These are phyloP conservation scores for Phengaris alcon DNA, from an alignment of 2,888 invertebrate species.

Conservation along the genomic window DNA sequence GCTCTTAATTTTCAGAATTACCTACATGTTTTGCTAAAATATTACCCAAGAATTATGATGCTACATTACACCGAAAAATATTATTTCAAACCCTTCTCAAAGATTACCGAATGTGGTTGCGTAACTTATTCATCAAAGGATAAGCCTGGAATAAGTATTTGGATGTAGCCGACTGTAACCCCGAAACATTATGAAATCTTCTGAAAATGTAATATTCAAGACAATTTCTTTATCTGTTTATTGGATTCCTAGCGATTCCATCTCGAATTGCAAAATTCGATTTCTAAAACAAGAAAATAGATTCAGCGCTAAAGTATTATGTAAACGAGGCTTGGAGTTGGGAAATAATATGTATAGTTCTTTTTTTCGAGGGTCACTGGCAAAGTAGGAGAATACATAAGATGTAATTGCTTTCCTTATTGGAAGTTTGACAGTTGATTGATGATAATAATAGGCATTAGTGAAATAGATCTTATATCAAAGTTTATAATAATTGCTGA, in stretches of 20 bases:
- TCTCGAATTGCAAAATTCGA: neutral
- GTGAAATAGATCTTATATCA: no score
- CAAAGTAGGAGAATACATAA: no score
- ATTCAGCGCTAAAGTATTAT: neutral
- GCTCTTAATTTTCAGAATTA: no score
- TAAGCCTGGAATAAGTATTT: slow-evolving; percentile 13
- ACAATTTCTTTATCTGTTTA: neutral
- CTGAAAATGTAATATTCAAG: neutral
- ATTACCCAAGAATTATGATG: neutral
- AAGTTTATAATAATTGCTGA: no score
- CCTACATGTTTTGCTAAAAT: neutral
- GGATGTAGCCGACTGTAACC: neutral
- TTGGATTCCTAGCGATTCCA: neutral
- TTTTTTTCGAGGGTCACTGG: no score
- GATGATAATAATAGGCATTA: no score
- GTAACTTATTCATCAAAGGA: slow-evolving; percentile 24
- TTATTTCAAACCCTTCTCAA: neutral
- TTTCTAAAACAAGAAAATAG: neutral
- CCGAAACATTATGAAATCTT: neutral
- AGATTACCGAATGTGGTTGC: slow-evolving; percentile 14
- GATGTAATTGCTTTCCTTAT: no score
- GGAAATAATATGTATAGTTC: no score
- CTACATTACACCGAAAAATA: slow-evolving; percentile 5
- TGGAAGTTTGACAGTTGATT: no score
- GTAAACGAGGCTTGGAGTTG: no score